Evolutionary conservation across 2,797 vertebrate species (phyloP).

Genomic region (Platyrinchus mystaceus): DNA sequence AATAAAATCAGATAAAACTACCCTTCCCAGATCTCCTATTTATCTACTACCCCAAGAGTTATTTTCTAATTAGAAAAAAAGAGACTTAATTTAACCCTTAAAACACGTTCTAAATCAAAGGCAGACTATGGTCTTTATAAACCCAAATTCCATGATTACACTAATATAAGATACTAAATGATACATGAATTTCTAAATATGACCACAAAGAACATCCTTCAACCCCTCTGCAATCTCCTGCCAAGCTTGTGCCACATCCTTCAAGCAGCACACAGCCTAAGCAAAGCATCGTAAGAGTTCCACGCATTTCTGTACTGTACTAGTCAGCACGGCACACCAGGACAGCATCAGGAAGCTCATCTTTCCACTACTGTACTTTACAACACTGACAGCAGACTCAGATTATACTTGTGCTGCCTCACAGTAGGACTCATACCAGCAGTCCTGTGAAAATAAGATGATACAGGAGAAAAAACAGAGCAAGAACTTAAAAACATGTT

Average conservation of each 20-base stretch:
- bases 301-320: neutral
- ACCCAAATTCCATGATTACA: neutral
- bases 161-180: neutral
- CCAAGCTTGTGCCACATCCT: neutral
- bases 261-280: neutral
- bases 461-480: neutral
- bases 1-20: neutral
- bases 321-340: neutral
- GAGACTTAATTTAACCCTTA: neutral
- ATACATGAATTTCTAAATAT: neutral
- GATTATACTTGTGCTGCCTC: neutral
- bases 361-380: neutral
- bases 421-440: neutral
- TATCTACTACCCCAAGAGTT: neutral
- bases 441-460: neutral
- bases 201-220: neutral
- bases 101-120: neutral
- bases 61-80: neutral
- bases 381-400: neutral
- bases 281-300: neutral
- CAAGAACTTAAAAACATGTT: neutral
- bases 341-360: neutral
- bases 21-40: neutral
- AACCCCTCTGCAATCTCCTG: neutral
- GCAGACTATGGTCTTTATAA: neutral